These are phyloP conservation scores for Desmophyllum pertusum DNA, from an alignment of 92 coral and sea anemone genomes.

Conservation along the genomic window DNA sequence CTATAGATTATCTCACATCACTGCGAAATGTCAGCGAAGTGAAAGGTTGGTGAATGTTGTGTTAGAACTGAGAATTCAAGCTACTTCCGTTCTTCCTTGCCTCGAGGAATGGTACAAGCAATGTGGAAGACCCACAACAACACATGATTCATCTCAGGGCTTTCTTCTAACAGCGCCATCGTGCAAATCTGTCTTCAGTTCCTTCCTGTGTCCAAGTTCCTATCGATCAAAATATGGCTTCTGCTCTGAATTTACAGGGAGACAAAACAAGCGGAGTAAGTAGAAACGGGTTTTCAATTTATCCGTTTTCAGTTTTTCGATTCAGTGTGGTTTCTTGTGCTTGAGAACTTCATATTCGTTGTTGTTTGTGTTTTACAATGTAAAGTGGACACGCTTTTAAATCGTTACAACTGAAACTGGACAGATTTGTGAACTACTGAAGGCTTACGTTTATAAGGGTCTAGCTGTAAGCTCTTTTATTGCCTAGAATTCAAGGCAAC, in stretches of 20 bases:
- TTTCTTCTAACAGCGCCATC: background rate
- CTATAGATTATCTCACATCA: background rate
- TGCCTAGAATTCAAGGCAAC: background rate
- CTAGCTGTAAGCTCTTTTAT: background rate
- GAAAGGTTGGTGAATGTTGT: background rate
- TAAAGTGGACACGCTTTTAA: too few relatives aligned
- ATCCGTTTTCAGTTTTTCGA: background rate
- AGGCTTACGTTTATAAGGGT: background rate
- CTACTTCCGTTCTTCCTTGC: background rate
- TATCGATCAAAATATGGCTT: background rate
- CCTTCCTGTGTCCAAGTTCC: background rate
- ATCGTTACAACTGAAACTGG: too few relatives aligned
- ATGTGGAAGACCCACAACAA: background rate
- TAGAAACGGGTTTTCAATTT: background rate
- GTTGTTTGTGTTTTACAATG: background rate
- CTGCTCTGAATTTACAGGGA: background rate
- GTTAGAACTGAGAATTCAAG: background rate
- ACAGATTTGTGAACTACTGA: background rate
- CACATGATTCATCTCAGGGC: background rate
- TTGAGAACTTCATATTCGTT: background rate
- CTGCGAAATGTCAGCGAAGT: too few relatives aligned
- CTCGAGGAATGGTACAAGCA: background rate
- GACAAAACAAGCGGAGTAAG: constrained; percentile 1
- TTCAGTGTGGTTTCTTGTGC: background rate
- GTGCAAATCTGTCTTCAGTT: background rate